Evolutionary conservation across 2,113 vertebrate genomes (phyloP), one percentile per base, ranked within the genome.

Genomic region (Pangasianodon hypophthalmus): DNA sequence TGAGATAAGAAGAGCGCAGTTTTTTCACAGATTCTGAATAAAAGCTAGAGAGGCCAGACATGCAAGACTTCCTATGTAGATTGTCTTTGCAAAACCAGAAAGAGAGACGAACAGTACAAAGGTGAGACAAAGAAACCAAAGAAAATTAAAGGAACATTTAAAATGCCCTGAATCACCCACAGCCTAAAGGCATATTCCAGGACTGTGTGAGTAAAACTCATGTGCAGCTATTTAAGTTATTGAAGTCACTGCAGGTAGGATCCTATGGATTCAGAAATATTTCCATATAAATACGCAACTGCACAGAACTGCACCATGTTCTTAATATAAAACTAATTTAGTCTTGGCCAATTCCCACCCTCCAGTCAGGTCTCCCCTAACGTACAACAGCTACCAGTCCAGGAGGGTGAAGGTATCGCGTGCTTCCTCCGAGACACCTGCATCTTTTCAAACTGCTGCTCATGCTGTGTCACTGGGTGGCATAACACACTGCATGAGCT

Each of bases 1-100:
- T 96, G 95, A 97, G 93, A 94, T 97, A 95, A 96, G 97, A 97
- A 91, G 96, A 95, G 93, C 93, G 96, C 85, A 97, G 97, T 90
- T 97, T 98, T 97, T 97, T 98, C 97, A 98, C 93, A 96, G 97
- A 98, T 94, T 97, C 96, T 96, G 93, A 91, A 95, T 94, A 96
- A 92, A 96, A 93, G 94, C 85, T 93, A 96, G 95, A 95, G 91
- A 96, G 93, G 92, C 95, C 93, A 89, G 95, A 95, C 95, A 96
- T 96, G 95, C 94, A 96, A 96, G 97, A 97, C 95, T 95, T 95
- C 95, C 94, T 95, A 95, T 94, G 92, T 94, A 97, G 97, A 96
- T 95, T 88, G 95, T 97, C 97, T 98, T 97, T 92, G 93, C 92
- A 95, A 95, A 92, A 96, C 95, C 96, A 97, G 93, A 96, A 94